Base-by-base conservation (phyloP, 2,797 vertebrate species). In the Coracias cyanogaster region DNA sequence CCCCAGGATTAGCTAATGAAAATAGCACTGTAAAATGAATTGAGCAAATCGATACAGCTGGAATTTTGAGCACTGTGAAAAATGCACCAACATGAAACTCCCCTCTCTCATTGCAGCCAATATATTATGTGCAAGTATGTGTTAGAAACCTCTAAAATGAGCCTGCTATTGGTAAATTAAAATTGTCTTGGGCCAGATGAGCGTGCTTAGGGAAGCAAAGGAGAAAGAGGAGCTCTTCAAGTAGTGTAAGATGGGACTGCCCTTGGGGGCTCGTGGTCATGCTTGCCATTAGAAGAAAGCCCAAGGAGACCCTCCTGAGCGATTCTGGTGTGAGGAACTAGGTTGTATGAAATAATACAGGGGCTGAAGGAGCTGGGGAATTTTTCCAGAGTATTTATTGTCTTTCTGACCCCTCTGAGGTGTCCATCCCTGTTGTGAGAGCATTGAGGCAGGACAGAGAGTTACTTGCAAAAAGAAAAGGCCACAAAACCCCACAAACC, bases 11-110 rank as follows among this genome's bases (percentile, higher is more conserved):
- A 96, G 89, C 82, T 95, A 94, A 91, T 46, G 88, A 93, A 92
- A 94, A 88, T 71, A 94, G 73, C 64, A 7, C 79, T 87, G 73
- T 84, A 92, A 93, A 88, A 93, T 90, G 87, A 91, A 97, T 96
- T 83, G 85, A 91, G 71, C 74, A 91, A 91, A 97, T 97, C 51
- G 9, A 96, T 76, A 18, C 74, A 91, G 81, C 65, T 2, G 6
- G 90, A 94, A 96, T 93, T 95, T 41, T 88, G 90, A 94, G 65
- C 62, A 12, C 58, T 72, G 69, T 89, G 87, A 93, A 81, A 89
- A 93, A 96, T 89, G 39, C 61, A 79, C 55, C 82, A 76, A 58
- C 33, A 43, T 0, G 0, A 84, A 95, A 80, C 78, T 93, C 60
- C 57, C 39, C 57, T 90, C 86, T 92, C 35, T 65, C 45, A 12